Evolutionary conservation across 2,797 vertebrate genomes (phyloP).

Genomic region (Schizopygopsis pylzovi): DNA sequence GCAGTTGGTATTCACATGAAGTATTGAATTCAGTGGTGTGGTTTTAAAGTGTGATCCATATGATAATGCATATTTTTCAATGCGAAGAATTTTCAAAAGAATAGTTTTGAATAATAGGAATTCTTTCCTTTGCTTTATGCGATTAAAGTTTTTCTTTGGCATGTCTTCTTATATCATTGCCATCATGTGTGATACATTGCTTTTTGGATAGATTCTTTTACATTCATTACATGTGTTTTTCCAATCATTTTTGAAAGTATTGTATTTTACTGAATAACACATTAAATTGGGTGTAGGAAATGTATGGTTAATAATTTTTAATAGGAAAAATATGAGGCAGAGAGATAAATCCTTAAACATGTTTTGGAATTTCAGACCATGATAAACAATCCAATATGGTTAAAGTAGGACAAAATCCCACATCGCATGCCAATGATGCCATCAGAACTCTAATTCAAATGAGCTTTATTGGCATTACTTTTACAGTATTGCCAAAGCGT

Average conservation of each 20-base stretch:
- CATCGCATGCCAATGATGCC: neutral
- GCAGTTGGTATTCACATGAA: neutral
- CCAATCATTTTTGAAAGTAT: neutral
- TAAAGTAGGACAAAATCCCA: neutral
- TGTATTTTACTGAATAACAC: slow-evolving; percentile 17
- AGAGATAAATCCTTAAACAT: neutral
- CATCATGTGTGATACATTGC: neutral
- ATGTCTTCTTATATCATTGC: neutral
- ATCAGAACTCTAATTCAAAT: too few relatives aligned
- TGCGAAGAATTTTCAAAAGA: neutral
- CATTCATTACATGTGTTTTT: neutral
- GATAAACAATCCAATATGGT: neutral
- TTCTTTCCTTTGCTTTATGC: neutral
- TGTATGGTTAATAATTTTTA: neutral
- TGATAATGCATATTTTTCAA: neutral
- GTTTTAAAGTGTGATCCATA: neutral
- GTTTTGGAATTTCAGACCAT: neutral
- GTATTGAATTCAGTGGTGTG: neutral
- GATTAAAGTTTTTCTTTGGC: neutral
- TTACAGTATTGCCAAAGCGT: neutral
- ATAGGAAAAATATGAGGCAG: neutral
- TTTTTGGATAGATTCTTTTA: neutral
- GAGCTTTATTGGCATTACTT: neutral
- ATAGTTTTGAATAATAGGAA: neutral
- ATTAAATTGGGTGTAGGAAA: neutral